These are phyloP conservation scores for Trichogramma dendrolimi DNA, from an alignment of 2,888 invertebrate species.

Conservation along the genomic window DNA sequence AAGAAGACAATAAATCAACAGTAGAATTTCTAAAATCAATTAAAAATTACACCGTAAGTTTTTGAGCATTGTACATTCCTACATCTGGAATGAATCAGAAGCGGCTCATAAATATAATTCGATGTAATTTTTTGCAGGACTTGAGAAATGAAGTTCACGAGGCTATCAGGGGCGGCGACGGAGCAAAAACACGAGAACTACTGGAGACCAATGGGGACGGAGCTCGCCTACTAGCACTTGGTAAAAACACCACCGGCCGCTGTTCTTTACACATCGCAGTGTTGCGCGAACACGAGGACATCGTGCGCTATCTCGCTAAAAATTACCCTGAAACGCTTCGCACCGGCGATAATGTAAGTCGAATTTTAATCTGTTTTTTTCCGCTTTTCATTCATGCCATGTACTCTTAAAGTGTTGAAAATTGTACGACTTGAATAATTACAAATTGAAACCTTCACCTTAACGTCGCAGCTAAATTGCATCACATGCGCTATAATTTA, in stretches of 20 bases:
- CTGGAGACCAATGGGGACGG: conserved; percentile 55
- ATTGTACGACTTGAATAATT: background rate
- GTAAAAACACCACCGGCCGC: conserved; percentile 69
- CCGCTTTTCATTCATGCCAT: background rate
- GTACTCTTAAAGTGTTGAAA: background rate
- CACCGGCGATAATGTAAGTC: conserved; percentile 79
- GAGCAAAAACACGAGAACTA: conserved; percentile 59
- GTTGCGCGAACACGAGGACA: conserved; percentile 74
- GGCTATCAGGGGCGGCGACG: conserved; percentile 66
- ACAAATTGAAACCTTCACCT: background rate
- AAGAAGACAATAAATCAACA: conserved; percentile 66
- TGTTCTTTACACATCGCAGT: conserved; percentile 84
- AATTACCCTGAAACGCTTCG: conserved; percentile 69
- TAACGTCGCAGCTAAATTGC: background rate
- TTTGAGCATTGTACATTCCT: background rate
- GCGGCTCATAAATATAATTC: background rate
- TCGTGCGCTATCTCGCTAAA: conserved; percentile 72
- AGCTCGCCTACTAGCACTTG: conserved; percentile 57
- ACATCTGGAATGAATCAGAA: background rate
- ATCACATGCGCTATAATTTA: too few relatives aligned
- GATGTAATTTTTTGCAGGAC: conserved; percentile 56
- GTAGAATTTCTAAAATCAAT: conserved; percentile 68
- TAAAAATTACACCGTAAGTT: conserved; percentile 68
- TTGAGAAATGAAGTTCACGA: conserved; percentile 73
- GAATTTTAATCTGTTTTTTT: background rate